Evolutionary conservation across 2,113 vertebrate genomes (phyloP), one percentile per base, ranked within the genome.

Genomic region (Petromus typicus): DNA sequence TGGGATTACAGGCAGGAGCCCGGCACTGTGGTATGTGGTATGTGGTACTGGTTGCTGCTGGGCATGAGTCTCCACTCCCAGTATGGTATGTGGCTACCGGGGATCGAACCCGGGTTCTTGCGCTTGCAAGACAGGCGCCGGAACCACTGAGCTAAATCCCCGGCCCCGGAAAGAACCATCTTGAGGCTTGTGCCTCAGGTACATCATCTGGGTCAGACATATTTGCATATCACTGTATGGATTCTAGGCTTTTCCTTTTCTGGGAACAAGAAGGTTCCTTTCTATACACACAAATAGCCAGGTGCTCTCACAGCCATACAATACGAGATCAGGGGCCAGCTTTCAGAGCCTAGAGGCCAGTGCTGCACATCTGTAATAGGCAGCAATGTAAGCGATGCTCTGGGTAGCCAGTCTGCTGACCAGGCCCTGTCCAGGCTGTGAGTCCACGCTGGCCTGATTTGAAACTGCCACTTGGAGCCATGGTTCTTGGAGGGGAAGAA

Each of bases 221-320:
- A 78, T 88, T 95, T 94, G 67, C 73, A 66, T 82, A 32, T 91
- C 66, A 69, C 43, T 40, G 34, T 69, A n/a, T 63, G 86, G 89
- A 76, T 71, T 91, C 27, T 4, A 43, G 69, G 23, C 34, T 12
- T 66, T 48, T 64, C 85, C 81, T 89, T 90, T 78, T 83, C 73
- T 89, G 56, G 48, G 89, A 83, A 48, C 32, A 20, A 51, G 73
- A 73, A 66, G 25, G 61, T 69, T 57, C 93, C 63, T 20, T 59
- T 94, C 45, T 27, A 37, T n/a, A 23, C n/a, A 23, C 81, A 78
- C 63, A 84, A 78, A 45, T 20, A 37, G 22, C 59, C n/a, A 16
- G 73, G 48, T 45, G 22, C 66, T 78, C 71, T 90, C 82, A 43
- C 37, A 78, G 45, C 48, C 78, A 0, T 57, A 89, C 27, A 73